Evolutionary conservation across 2,888 invertebrate genomes (phyloP).

Genomic region (Disparrhopalites patrizii): DNA sequence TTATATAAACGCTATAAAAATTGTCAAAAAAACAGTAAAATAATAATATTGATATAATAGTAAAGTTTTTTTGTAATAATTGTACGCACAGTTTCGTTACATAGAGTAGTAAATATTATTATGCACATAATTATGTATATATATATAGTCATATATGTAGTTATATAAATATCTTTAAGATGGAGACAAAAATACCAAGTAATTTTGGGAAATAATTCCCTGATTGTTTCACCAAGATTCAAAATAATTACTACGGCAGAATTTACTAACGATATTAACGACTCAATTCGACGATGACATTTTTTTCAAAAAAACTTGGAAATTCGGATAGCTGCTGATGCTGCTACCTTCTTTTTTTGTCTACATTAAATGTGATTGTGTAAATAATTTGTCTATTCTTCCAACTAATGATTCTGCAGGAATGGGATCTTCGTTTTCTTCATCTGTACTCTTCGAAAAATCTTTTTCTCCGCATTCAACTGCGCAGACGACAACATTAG

Average conservation of each 20-base stretch:
- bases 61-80: background rate
- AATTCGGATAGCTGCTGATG: too few species aligned
- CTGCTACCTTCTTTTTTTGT: too few species aligned
- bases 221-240: constrained; percentile 22
- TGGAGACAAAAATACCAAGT: constrained; percentile 9
- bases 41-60: too few species aligned
- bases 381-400: too few species aligned
- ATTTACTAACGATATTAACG: background rate
- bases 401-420: too few species aligned
- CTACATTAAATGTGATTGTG: too few species aligned
- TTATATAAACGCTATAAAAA: too few species aligned
- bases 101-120: constrained; percentile 11
- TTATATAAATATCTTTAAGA: constrained; percentile 1
- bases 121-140: constrained; percentile 30
- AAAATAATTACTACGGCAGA: background rate
- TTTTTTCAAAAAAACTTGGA: background rate
- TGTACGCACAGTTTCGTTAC: constrained; percentile 3
- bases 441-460: too few species aligned
- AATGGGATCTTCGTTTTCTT: too few species aligned
- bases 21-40: too few species aligned
- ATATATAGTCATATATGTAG: background rate
- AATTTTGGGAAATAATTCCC: constrained; percentile 16
- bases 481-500: constrained; percentile 1
- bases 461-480: too few species aligned
- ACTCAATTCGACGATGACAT: too few species aligned